A percentile compares a stretch with the other conserved stretches of the same genome.
Evolutionary conservation across 1,140 invertebrate genomes (phyloP).

Genomic region (Sesamia nonagrioides): DNA sequence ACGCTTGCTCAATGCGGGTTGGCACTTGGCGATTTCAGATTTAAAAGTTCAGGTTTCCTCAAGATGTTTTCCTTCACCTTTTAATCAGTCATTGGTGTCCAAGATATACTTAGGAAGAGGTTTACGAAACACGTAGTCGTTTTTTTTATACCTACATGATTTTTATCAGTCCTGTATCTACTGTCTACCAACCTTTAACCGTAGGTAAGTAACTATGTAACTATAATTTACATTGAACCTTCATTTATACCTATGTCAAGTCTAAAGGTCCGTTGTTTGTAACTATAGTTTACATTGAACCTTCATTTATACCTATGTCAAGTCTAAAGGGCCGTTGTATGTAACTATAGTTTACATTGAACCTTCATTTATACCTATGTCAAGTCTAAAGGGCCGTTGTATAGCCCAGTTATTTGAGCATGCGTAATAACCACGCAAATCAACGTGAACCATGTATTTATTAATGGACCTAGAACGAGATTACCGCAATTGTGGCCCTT

Average conservation of each 20-base stretch:
- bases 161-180: too few relatives aligned
- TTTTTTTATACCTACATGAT: too few relatives aligned
- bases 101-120: too few relatives aligned
- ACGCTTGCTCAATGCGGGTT: too few relatives aligned
- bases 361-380: neutral
- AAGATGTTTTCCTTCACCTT: too few relatives aligned
- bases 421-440: conserved; percentile 40
- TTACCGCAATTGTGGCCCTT: conserved; percentile 51
- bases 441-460: conserved; percentile 42
- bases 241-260: neutral
- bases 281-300: neutral
- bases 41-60: too few relatives aligned
- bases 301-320: neutral
- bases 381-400: conserved; percentile 1
- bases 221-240: neutral
- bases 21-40: too few relatives aligned
- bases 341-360: neutral
- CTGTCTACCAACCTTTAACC: too few relatives aligned
- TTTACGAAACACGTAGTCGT: too few relatives aligned
- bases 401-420: conserved; percentile 30
- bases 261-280: neutral
- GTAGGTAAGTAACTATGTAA: too few relatives aligned
- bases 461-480: conserved; percentile 54
- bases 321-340: conserved; percentile 8
- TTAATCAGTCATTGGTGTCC: too few relatives aligned